These are phyloP conservation scores for Lampris incognitus DNA, from an alignment of 2,113 vertebrate species.

Conservation along the genomic window DNA sequence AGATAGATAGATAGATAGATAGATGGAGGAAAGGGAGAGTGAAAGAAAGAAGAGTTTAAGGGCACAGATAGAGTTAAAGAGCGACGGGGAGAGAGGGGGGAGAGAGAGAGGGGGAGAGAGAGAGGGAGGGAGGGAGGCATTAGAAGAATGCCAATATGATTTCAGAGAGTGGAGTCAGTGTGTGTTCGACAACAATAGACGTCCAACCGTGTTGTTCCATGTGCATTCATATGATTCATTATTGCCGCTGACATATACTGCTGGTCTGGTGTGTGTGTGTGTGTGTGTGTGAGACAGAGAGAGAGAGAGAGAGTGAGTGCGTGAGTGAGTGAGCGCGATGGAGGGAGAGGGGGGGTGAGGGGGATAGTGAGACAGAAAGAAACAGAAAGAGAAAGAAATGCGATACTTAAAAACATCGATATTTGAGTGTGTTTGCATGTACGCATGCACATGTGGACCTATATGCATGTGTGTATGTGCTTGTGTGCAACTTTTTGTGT, in stretches of 20 bases:
- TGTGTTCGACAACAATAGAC: constrained; percentile 66
- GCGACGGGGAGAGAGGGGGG: not conserved
- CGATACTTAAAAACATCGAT: not conserved
- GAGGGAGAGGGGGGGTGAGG: constrained; percentile 5
- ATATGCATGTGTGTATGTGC: too few relatives aligned
- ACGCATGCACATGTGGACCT: too few relatives aligned
- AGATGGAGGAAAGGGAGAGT: not conserved
- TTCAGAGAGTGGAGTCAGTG: constrained; percentile 45
- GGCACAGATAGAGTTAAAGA: too few relatives aligned
- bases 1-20: not conserved
- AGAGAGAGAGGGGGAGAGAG: constrained; percentile 1
- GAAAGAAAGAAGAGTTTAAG: not conserved
- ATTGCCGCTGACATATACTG: constrained; percentile 71
- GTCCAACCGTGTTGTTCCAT: constrained; percentile 72
- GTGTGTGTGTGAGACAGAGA: constrained; percentile 9
- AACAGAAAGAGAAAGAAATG: constrained; percentile 17
- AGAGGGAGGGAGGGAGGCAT: constrained; percentile 50
- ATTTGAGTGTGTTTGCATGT: too few relatives aligned
- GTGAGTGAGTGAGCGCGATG: not conserved
- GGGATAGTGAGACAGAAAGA: constrained; percentile 46
- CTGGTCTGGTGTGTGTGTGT: constrained; percentile 45
- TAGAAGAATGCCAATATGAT: constrained; percentile 76
- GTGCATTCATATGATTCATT: constrained; percentile 73
- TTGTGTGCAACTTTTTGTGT: too few relatives aligned
- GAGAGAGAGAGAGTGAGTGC: not conserved